Conservation (phyloP, 2,888 invertebrate species). For the Sphecodes monilicornis region DNA sequence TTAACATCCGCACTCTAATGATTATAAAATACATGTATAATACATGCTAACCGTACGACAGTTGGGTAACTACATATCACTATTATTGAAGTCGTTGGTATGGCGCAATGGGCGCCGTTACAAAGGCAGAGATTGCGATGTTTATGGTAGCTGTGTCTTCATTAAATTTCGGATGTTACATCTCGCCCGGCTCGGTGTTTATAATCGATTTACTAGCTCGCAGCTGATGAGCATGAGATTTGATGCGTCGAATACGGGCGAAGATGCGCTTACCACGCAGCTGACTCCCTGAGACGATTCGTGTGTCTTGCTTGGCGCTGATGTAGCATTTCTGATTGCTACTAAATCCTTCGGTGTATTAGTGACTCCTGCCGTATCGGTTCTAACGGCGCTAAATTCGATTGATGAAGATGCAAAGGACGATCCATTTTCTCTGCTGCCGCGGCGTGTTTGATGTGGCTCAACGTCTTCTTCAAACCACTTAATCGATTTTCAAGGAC, state of each 20-base stretch:
- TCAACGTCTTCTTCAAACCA: not conserved
- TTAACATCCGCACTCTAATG: not conserved
- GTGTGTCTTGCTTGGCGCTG: conserved; percentile 4
- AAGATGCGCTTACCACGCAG: not conserved
- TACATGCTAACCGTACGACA: not conserved
- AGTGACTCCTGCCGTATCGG: not conserved
- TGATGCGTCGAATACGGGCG: conserved; percentile 7
- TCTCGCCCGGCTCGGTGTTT: not conserved
- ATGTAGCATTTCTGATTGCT: conserved; percentile 9
- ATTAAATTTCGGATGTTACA: not conserved
- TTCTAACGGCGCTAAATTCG: not conserved
- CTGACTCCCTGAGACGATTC: not conserved
- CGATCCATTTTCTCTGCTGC: not conserved
- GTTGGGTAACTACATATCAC: not conserved
- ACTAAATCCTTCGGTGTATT: conserved; percentile 11
- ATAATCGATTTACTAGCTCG: conserved; percentile 6
- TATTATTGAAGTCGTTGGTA: not conserved
- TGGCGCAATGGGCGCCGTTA: not conserved
- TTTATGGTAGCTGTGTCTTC: conserved; percentile 12
- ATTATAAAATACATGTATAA: not conserved
- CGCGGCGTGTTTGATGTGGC: conserved; percentile 14
- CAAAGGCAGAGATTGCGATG: conserved; percentile 16
- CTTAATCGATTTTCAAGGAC: not conserved
- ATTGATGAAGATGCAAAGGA: not conserved
- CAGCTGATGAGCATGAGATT: conserved; percentile 8